Evolutionary conservation across 2,888 invertebrate species (phyloP), one percentile per base, ranked within the genome.

Genomic region (Desoria tigrina): DNA sequence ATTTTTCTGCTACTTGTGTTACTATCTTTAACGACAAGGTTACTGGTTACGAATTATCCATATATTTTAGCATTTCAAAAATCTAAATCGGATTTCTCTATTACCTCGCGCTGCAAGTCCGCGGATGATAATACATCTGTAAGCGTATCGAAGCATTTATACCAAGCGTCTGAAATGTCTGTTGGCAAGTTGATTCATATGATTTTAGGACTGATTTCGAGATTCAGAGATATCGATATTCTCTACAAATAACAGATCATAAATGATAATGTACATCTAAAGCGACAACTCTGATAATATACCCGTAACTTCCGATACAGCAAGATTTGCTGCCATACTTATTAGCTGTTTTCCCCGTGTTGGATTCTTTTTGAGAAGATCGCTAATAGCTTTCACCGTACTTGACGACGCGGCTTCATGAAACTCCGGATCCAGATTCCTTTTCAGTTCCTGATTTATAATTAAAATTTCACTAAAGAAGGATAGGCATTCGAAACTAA

Each of bases 1-100:
- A 56, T 26, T 57, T 57, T 58, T 63, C 63, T 7, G 45, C 39
- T 7, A 63, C 42, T 16, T 57, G 26, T 2, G 63, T 57, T 24
- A 63, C 42, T 18, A 63, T 57, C 62, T 63, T 53, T 53, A 53
- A 53, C 6, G 45, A 45, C n/a, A 4, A 21, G 16, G 21, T 18
- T 45, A 45, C 6, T 45, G 39, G 9, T 11, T 39, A 39, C 9
- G 39, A 39, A 39, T 16, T 39, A 11, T 39, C 39, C 16, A n/a
- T n/a, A n/a, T n/a, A n/a, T n/a, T n/a, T n/a, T n/a, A n/a, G n/a
- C n/a, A n/a, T n/a, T n/a, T n/a, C n/a, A n/a, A n/a, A n/a, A n/a
- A n/a, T n/a, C n/a, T n/a, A n/a, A n/a, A n/a, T n/a, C n/a, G n/a
- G n/a, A n/a, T n/a, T n/a, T n/a, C n/a, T n/a, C n/a, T n/a, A 16